Base-by-base conservation (phyloP, 2,888 invertebrate genomes). In the Tetranychus truncatus region DNA sequence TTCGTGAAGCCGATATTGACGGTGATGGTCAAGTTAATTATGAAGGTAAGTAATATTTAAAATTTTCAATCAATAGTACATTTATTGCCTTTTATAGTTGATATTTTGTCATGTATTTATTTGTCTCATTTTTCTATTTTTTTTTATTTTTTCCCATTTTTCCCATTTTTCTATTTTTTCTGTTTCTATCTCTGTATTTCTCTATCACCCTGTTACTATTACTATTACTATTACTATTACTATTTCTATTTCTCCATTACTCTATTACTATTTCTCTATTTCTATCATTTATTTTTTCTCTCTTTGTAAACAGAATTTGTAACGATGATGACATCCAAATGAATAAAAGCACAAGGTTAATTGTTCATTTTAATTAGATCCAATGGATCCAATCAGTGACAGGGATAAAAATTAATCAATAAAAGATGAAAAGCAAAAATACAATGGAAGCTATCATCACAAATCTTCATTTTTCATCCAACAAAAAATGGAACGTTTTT, bases 11-110 rank as follows among this genome's bases (percentile, higher is more conserved):
- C 6, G 91, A 92, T 84, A 84, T 90, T 44, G 90, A 91, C 81
- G 91, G 91, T 0, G 91, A 92, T 81, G 91, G 91, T 81, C 89
- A 89, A 88, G 91, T 92, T 83, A 91, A 91, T 84, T 92, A 91
- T 84, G 89, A 89, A 88, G 78, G 66, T 66, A 20, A 66, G 66
- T 66, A 7, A 15, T 7, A 20, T 66, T 66, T 1, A 7, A 20
- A 18, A 66, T 20, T 66, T 6, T 66, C 18, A 20, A 7, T 11
- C 66, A 20, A 66, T 66, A 6, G 18, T 66, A 20, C 20, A 8
- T 20, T 66, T 20, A 66, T 18, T 11, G 1, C 11, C 1, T 20
- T 6, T 1, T 66, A 34, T 66, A 20, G 15, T 6, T 20, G 4
- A 8, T 66, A 7, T 20, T 8, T 20, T 66, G 18, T 20, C 66